Evolutionary conservation across 2,797 vertebrate genomes (phyloP).

Genomic region (Euphonia xanthogaster): DNA sequence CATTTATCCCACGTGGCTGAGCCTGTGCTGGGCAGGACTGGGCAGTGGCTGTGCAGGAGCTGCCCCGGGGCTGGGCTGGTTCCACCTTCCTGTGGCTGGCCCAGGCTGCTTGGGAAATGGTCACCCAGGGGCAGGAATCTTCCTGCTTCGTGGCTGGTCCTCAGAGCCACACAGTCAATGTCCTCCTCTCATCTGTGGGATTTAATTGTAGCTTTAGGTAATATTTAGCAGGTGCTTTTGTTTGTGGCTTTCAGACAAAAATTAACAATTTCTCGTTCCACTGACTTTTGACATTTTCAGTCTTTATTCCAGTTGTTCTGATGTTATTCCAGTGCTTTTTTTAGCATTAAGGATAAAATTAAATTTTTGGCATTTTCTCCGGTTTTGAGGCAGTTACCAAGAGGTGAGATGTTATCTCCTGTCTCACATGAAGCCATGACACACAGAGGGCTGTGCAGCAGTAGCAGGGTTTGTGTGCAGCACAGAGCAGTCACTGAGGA

Average conservation of each 20-base stretch:
- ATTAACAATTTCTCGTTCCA: neutral
- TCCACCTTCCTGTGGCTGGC: fast-evolving
- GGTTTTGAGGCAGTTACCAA: neutral
- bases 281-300: neutral
- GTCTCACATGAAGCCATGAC: neutral
- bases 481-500: neutral
- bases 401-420: neutral
- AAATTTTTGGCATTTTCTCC: neutral
- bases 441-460: neutral
- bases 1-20: neutral
- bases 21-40: neutral
- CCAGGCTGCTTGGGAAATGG: neutral
- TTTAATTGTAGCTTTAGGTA: neutral
- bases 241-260: neutral
- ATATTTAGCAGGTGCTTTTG: neutral
- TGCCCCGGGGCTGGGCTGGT: neutral
- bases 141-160: neutral
- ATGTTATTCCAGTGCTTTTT: neutral
- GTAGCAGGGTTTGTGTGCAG: neutral
- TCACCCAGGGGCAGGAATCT: neutral
- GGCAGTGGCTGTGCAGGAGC: neutral
- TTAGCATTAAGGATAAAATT: neutral
- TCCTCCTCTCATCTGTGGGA: neutral
- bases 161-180: neutral
- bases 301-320: neutral